Evolutionary conservation across 2,113 vertebrate species (phyloP), one percentile per base, ranked within the genome.

Genomic region (Ochotona curzoniae): DNA sequence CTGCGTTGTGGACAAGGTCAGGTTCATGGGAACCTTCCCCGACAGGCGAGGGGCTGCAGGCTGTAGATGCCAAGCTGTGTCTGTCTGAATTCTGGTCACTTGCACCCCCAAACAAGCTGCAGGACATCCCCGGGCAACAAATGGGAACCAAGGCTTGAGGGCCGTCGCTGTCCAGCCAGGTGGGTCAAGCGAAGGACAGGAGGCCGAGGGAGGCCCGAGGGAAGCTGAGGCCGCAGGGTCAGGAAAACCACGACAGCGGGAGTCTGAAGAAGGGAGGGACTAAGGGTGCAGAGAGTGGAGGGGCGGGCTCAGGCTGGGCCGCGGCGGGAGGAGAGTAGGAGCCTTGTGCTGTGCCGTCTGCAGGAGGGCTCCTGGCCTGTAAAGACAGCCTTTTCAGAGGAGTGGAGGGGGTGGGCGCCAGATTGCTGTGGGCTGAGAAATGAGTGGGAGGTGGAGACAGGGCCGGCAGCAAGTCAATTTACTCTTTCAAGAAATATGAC

Each of bases 371-470:
- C n/a, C 51, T 0, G 3, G 69, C 51, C 67, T 73, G 61, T 79
- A 76, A 75, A 63, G 66, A 13, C 49, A 75, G 64, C 49, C 51
- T 88, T 74, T 75, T 78, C 66, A 49, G 90, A 83, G 93, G 71
- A 79, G 66, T 64, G 47, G 67, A 12, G 51, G 75, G 87, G 74
- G 92, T 70, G 83, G 92, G 66, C 0, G 8, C 83, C 92, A 95
- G 92, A 89, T 91, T 95, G 94, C 87, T 0, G 83, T 76, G 83
- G 91, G 98, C 98, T 97, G 98, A 97, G 90, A 89, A 86, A n/a
- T 54, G 97, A 74, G 95, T 94, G 89, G 89, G 96, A 96, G 91
- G 88, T 87, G 95, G 96, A 90, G 94, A 94, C 20, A 35, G 54
- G 74, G 35, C 73, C 28, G 51, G 64, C 64, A 85, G 74, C 61